Percentiles rank a stretch among this genome's conserved stretches.
These are phyloP conservation scores for Anticlea derivata DNA, from an alignment of 2,888 invertebrate genomes.

Conservation along the genomic window DNA sequence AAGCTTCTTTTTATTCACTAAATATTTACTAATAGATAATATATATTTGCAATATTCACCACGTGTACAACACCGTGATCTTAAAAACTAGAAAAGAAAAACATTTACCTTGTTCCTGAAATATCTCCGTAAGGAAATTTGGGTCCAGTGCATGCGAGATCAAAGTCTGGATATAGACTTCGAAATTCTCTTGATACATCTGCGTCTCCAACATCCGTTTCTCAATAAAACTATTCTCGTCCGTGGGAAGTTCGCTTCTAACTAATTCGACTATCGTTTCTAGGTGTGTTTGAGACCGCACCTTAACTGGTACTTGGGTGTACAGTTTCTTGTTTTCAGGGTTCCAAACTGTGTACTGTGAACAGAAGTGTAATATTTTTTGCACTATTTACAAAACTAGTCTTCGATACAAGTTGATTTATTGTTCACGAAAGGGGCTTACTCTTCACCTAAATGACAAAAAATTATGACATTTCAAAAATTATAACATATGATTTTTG, in stretches of 20 bases:
- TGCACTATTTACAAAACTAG: constrained; percentile 16
- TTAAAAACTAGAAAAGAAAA: too few relatives aligned
- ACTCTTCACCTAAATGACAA: too few relatives aligned
- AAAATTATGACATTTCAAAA: too few relatives aligned
- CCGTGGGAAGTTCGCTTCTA: constrained; percentile 87
- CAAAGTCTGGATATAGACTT: constrained; percentile 95
- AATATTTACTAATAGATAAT: too few relatives aligned
- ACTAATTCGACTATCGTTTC: constrained; percentile 92
- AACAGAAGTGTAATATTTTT: constrained; percentile 31
- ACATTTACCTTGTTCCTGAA: constrained; percentile 91
- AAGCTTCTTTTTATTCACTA: too few relatives aligned
- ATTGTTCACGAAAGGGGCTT: too few relatives aligned
- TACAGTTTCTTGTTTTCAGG: constrained; percentile 92
- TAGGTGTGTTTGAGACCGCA: constrained; percentile 88
- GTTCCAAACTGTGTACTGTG: constrained; percentile 93
- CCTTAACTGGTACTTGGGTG: constrained; percentile 90
- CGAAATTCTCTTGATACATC: constrained; percentile 93
- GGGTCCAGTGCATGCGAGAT: constrained; percentile 95
- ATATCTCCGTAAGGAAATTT: constrained; percentile 94
- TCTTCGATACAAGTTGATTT: too few relatives aligned
- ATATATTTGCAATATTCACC: too few relatives aligned
- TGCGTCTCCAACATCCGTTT: constrained; percentile 90
- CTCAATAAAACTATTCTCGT: constrained; percentile 88
- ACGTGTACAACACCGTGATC: too few relatives aligned
- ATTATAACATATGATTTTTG: too few relatives aligned